Conservation (phyloP, 92 coral and sea anemone genomes). For the Phenganax marumi region DNA sequence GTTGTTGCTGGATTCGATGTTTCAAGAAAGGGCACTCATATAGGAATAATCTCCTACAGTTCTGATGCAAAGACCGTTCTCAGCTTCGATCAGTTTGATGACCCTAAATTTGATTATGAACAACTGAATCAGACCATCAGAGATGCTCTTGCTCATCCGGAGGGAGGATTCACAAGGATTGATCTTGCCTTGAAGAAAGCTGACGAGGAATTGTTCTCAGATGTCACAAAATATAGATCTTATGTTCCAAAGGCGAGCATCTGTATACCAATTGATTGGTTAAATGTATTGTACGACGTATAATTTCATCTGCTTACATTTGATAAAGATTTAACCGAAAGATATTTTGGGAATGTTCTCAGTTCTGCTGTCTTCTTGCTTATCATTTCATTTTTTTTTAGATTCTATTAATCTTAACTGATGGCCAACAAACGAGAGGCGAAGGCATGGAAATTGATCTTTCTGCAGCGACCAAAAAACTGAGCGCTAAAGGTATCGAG, state of each 20-base stretch:
- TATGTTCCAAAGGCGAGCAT: slow-evolving; percentile 36
- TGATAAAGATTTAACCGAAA: no score
- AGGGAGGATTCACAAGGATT: slow-evolving; percentile 30
- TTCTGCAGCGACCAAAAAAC: slow-evolving; percentile 14
- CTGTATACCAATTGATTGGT: no score
- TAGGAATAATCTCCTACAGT: slow-evolving; percentile 35
- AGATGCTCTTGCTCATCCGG: slow-evolving; percentile 25
- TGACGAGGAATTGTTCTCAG: slow-evolving; percentile 38
- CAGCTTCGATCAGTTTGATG: slow-evolving; percentile 26
- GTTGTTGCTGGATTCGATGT: slow-evolving; percentile 32
- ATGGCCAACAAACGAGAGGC: slow-evolving; percentile 54
- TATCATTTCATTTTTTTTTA: not conserved
- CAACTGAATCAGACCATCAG: slow-evolving; percentile 22
- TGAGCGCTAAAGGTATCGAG: slow-evolving; percentile 38
- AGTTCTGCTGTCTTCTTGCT: not conserved
- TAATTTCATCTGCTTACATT: no score
- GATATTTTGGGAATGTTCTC: not conserved
- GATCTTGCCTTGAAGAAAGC: slow-evolving; percentile 39
- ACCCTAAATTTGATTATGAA: slow-evolving; percentile 29
- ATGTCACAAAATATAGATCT: slow-evolving; percentile 14
- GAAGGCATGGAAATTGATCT: slow-evolving; percentile 32
- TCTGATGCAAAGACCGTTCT: slow-evolving; percentile 26
- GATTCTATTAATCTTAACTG: slow-evolving; percentile 54
- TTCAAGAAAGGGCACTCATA: slow-evolving; percentile 31
- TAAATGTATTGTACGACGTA: no score